Base-by-base conservation (phyloP, 1,140 invertebrate species). In the Panagrolaimus sp. region DNA sequence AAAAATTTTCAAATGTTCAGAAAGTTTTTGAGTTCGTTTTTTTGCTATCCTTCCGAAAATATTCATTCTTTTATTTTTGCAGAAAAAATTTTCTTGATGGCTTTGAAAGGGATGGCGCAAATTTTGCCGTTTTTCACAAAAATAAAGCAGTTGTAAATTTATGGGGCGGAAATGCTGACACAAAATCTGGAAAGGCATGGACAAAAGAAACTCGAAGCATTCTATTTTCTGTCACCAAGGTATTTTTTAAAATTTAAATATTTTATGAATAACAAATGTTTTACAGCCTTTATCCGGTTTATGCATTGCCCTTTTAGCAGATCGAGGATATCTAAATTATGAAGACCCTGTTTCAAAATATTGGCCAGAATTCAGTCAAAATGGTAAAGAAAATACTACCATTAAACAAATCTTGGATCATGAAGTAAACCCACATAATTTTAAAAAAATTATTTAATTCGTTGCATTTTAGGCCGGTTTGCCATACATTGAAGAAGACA, bases 331-430 rank as follows among this genome's bases (percentile, higher is more conserved):
- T 8, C 43, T 85, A 3, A 77, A 83, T 38, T 85, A 85, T 67
- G 77, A 83, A 21, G 77, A 82, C 43, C 68, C 72, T 6, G 80
- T 86, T 0, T 63, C 72, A 6, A 63, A 81, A n/a, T 85, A 84
- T 73, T 86, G 85, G 85, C 84, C 84, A 48, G 84, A 83, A 66
- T 86, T 85, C 77, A 83, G 70, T n/a, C 45, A 71, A 14, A 78
- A 85, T 48, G 83, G 84, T 10, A 86, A 86, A 73, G 77, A 79
- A 65, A 76, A 76, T 21, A 82, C 85, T 5, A 86, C 85, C 6
- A 73, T 86, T 15, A 77, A 83, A 38, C 79, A 83, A 71, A 70
- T 86, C 8, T 48, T 86, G 0, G 79, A 75, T 67, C 84, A 86
- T 71, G 78, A 84, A 78, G 84, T 85, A 58, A 43, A 28, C 12